These are phyloP conservation scores for Puntigrus tetrazona DNA, from an alignment of 2,113 vertebrate genomes.

Conservation along the genomic window DNA sequence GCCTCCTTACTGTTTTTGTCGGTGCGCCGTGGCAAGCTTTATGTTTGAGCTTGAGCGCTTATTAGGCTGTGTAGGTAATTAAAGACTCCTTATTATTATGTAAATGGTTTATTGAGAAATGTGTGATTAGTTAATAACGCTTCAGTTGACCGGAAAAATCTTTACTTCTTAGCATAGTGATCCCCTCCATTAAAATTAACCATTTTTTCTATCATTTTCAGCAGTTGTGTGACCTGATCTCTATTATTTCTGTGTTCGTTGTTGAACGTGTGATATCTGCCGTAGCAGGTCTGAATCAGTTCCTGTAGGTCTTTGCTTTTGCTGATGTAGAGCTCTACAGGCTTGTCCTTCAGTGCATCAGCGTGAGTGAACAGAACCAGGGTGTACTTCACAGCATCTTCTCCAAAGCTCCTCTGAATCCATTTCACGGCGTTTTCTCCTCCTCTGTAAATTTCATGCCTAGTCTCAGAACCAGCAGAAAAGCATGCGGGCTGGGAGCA, in stretches of 20 bases:
- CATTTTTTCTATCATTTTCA: neutral
- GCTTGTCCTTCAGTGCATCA: neutral
- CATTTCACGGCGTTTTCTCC: neutral
- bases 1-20: too few species aligned
- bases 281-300: neutral
- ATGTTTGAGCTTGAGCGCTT: too few species aligned
- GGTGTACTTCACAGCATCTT: neutral
- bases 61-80: too few species aligned
- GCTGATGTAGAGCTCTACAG: neutral
- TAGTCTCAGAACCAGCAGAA: neutral
- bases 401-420: neutral
- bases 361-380: neutral
- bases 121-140: too few species aligned
- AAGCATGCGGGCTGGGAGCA: neutral
- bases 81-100: too few species aligned
- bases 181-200: neutral
- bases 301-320: neutral
- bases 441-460: neutral
- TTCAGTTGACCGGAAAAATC: too few species aligned
- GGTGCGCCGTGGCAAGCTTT: too few species aligned
- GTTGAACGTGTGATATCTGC: neutral
- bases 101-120: too few species aligned
- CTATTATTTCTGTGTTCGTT: neutral
- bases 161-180: too few species aligned
- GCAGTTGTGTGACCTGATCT: neutral